Evolutionary conservation across 2,888 invertebrate genomes (phyloP), one percentile per base, ranked within the genome.

Genomic region (Alloplasta piceator): DNA sequence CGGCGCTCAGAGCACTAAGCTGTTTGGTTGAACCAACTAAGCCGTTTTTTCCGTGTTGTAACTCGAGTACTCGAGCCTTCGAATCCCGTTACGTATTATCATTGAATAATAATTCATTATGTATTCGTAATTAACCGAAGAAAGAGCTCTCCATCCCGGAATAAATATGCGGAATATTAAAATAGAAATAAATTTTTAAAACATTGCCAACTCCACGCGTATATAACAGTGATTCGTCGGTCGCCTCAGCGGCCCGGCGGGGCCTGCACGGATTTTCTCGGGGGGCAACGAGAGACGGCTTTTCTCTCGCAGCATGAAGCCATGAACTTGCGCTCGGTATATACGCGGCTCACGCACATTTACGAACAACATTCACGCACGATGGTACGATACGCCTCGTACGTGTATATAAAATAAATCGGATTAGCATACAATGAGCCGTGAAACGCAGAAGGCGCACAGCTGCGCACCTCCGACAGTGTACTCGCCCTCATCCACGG

Each of bases 401-500:
- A 43, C 39, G 70, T 66, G 52, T 26, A 60, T 64, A 66, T 71
- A 80, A 71, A 80, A 80, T 75, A 75, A 75, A 79, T 71, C 76
- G 73, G 70, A 81, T 82, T 82, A 73, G 76, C 82, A 82, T 82
- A 82, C 82, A 82, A 82, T 82, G 82, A 75, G 74, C 76, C 68
- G 80, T 58, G 75, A 76, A 64, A 79, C 75, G 71, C 75, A 75
- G 66, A 64, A 70, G 78, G 67, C 78, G 50, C 79, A 79, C 80
- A 76, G 79, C 79, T 75, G 75, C 79, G 79, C 58, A 71, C 66
- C 74, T 61, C 72, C 76, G 38, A 39, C 36, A 48, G 50, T 70
- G 56, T 70, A 26, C 26, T 26, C 26, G 26, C 26, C 68, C 72
- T 63, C 80, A 48, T 66, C 36, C 64, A 63, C 48, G 52, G 10